Evolutionary conservation across 1,140 invertebrate species (phyloP).

Genomic region (Medauroidea extradentata): DNA sequence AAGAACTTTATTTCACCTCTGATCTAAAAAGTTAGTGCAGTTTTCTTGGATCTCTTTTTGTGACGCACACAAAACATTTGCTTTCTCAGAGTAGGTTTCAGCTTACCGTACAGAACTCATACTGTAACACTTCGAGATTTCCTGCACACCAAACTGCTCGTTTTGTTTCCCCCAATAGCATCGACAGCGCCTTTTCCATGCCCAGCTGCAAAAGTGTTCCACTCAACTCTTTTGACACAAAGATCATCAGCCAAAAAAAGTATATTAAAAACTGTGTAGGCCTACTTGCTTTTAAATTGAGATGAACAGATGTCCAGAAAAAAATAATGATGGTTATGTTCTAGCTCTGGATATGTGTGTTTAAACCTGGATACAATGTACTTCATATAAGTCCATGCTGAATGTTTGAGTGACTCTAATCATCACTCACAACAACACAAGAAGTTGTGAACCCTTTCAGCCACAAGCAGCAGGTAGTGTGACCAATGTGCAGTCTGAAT

Average conservation of each 20-base stretch:
- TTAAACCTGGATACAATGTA: neutral
- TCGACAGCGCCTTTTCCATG: constrained; percentile 31
- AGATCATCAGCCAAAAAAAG: constrained; percentile 9
- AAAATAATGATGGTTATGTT: neutral
- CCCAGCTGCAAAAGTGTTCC: constrained; percentile 28
- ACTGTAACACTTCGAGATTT: no score
- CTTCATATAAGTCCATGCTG: neutral
- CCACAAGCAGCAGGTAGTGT: neutral
- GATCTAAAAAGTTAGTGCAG: no score
- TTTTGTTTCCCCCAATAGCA: constrained; percentile 10
- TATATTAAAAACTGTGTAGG: constrained; percentile 22
- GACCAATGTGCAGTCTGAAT: neutral
- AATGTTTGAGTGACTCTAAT: neutral
- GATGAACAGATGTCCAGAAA: constrained; percentile 25
- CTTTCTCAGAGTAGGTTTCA: no score
- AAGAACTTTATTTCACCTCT: no score
- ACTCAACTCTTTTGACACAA: constrained; percentile 26
- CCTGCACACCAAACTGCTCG: no score
- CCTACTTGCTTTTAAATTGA: constrained; percentile 30
- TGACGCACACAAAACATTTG: no score
- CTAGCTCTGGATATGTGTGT: neutral
- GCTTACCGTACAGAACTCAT: no score
- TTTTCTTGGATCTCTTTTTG: no score
- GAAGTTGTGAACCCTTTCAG: neutral
- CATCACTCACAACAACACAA: neutral